These are phyloP conservation scores for Phenganax subtilis DNA, from an alignment of 92 coral and sea anemone genomes.

Conservation along the genomic window DNA sequence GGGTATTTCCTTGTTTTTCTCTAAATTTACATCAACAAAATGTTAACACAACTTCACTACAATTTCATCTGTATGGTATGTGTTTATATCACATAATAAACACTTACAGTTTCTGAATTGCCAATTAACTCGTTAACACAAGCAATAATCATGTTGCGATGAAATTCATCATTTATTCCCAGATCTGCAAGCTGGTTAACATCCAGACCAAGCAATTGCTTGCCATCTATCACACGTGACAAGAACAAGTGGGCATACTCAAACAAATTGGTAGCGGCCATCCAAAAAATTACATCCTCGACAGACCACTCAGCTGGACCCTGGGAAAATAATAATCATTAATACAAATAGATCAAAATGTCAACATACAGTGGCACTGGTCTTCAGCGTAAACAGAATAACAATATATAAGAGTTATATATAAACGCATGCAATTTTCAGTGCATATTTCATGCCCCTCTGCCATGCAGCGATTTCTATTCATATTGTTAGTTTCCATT, in stretches of 20 bases:
- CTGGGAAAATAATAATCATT: slow-evolving; percentile 38
- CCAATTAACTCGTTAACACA: slow-evolving; percentile 74
- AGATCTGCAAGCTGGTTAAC: slow-evolving; percentile 49
- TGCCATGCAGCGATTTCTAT: too few species aligned
- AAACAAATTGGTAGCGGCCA: slow-evolving; percentile 68
- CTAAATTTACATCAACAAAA: slow-evolving; percentile 4
- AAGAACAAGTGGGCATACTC: slow-evolving; percentile 69
- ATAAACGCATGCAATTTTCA: too few species aligned
- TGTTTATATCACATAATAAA: background rate
- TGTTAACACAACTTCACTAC: background rate
- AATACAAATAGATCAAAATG: background rate
- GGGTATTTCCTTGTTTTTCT: slow-evolving; percentile 23
- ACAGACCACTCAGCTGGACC: slow-evolving; percentile 70
- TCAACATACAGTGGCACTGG: too few species aligned
- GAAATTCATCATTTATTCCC: slow-evolving; percentile 63
- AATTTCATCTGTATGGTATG: background rate
- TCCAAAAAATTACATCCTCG: slow-evolving; percentile 74
- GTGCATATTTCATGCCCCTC: too few species aligned
- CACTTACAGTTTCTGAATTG: slow-evolving; percentile 66
- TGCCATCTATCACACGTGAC: slow-evolving; percentile 59
- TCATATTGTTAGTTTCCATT: too few species aligned
- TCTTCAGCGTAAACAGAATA: too few species aligned
- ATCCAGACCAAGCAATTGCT: slow-evolving; percentile 46
- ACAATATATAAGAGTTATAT: too few species aligned
- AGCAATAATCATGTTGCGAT: slow-evolving; percentile 59